Base-by-base conservation (phyloP, 2,797 vertebrate genomes). In the Heteromormyrus szaboi region DNA sequence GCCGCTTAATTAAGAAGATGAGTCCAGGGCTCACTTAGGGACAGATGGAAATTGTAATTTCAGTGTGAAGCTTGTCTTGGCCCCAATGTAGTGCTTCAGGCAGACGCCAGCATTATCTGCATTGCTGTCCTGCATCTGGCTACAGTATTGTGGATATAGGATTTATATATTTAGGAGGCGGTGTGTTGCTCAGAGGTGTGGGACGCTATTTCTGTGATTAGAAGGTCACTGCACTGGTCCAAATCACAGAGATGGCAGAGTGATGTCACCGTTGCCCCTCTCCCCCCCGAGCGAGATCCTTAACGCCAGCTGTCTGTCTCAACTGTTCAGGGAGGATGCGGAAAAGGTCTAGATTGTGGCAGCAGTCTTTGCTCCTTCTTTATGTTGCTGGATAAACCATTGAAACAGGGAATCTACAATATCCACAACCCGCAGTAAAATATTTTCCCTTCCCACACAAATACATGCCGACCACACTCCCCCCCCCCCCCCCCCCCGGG, bases 381-480 rank as follows among this genome's bases (percentile, higher is more conserved):
- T 2, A 5, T 72, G 14, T 54, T 79, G 41, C 33, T 2, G 44
- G 11, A 3, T 51, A 83, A 51, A 41, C 81, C 50, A 11, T 65
- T 37, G 56, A 53, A 65, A 72, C 46, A 44, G 62, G 37, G 37
- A 25, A 19, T 44, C 44, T 89, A 68, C 56, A 48, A 85, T 85
- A 25, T 37, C 3, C 44, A 25, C 87, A 37, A 19, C 22, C 41
- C 33, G 17, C 17, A 19, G 79, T 48, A 14, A 84, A 83, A 88
- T 65, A 54, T 79, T 88, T 85, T 81, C 79, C 14, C 79, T 54
- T n/a, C 88, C 88, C 53, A 83, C 88, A 59, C 22, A 17, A 17
- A 48, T 22, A 41, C 41, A 84, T 88, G 53, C 79, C 76, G 12
- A 62, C 41, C 54, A 8, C 51, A 6, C 17, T 4, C 53, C 14